These are phyloP conservation scores for Gobiocypris rarus DNA, from an alignment of 2,113 vertebrate species.

Conservation along the genomic window DNA sequence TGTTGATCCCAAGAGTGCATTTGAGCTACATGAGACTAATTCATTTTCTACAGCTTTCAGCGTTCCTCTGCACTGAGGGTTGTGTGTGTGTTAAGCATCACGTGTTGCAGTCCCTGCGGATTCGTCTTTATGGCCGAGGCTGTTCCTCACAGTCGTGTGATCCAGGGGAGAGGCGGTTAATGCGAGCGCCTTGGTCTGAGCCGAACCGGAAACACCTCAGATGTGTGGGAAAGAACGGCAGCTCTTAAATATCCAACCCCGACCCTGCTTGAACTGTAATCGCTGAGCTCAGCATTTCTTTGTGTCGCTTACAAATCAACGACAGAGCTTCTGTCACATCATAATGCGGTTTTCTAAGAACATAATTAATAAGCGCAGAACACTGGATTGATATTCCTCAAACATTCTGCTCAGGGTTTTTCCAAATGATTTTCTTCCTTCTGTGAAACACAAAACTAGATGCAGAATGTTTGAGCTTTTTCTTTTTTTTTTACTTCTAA, in stretches of 20 bases:
- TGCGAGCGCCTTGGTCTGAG: background rate
- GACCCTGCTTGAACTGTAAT: background rate
- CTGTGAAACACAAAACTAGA: background rate
- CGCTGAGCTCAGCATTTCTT: too few relatives aligned
- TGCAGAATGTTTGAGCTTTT: background rate
- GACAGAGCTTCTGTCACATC: too few relatives aligned
- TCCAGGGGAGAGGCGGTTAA: constrained; percentile 49
- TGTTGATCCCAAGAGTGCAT: background rate
- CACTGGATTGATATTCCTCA: background rate
- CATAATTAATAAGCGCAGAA: background rate
- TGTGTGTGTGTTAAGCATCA: background rate
- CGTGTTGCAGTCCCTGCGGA: background rate
- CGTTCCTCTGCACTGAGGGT: background rate
- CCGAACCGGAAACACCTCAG: too few relatives aligned
- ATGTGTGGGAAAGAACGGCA: background rate
- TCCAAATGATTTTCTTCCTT: too few relatives aligned
- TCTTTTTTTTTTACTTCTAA: background rate
- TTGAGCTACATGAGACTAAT: constrained; percentile 9
- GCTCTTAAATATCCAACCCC: background rate
- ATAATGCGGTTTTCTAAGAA: background rate
- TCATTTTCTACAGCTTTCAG: background rate
- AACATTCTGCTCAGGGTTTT: background rate
- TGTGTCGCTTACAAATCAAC: too few relatives aligned
- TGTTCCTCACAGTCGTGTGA: constrained; percentile 39
- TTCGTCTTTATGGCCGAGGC: background rate